Conservation (phyloP, 2,113 vertebrate genomes). For the Boleophthalmus pectinirostris region DNA sequence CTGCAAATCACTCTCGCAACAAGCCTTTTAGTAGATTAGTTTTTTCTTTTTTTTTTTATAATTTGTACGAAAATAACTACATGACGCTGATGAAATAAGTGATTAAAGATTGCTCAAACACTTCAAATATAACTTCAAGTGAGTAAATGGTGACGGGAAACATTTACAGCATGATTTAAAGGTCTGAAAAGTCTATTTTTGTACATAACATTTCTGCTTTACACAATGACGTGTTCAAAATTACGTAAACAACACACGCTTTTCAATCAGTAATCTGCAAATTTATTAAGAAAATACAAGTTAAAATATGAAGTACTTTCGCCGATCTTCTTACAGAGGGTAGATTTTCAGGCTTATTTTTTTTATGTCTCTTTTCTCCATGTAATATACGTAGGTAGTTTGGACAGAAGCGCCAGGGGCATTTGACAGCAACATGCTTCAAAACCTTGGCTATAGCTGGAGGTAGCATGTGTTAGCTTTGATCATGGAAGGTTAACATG, state of each 20-base stretch:
- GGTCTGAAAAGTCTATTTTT: no score
- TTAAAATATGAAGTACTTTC: neutral
- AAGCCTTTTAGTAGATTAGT: no score
- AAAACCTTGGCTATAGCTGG: constrained; percentile 15
- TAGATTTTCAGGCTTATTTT: neutral
- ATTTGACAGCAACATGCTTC: neutral
- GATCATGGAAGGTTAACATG: constrained; percentile 44
- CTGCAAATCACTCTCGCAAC: no score
- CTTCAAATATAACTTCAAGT: no score
- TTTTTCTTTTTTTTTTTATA: no score
- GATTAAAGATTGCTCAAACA: no score
- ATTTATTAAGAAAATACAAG: neutral
- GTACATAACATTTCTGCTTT: no score
- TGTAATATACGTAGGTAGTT: constrained; percentile 33
- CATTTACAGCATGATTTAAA: no score
- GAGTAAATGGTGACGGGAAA: no score
- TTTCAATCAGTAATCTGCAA: neutral
- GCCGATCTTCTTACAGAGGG: neutral
- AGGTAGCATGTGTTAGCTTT: constrained; percentile 37
- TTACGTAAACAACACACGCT: neutral
- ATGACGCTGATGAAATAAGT: no score
- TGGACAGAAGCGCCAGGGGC: constrained; percentile 40
- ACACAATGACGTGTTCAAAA: no score
- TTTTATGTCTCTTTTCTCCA: neutral
- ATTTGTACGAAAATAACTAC: no score